A percentile compares a stretch with the other conserved stretches of the same genome.
These are phyloP conservation scores for Volucella inflata DNA, from an alignment of 2,888 invertebrate species.

Conservation along the genomic window DNA sequence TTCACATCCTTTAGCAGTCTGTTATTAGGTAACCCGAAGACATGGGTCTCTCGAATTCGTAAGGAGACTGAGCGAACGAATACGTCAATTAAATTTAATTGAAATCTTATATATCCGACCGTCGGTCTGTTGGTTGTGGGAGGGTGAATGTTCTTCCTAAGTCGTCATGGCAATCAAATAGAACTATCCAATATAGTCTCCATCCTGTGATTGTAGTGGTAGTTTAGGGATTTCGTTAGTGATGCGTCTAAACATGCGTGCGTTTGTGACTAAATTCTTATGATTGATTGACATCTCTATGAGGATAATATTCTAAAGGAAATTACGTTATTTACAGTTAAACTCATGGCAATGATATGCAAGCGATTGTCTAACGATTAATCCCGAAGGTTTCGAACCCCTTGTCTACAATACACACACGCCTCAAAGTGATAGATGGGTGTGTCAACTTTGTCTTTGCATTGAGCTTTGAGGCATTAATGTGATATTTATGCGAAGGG, in stretches of 20 bases:
- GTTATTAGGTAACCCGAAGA: constrained; percentile 32
- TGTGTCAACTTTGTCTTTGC: constrained; percentile 26
- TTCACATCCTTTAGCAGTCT: constrained; percentile 26
- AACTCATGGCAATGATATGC: constrained; percentile 10
- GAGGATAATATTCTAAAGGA: constrained; percentile 47
- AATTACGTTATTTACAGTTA: constrained; percentile 49
- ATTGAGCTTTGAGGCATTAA: constrained; percentile 45
- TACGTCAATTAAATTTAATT: constrained; percentile 69
- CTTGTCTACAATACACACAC: background rate
- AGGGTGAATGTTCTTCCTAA: background rate
- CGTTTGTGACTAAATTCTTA: background rate
- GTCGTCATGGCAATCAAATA: constrained; percentile 18
- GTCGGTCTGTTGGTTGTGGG: constrained; percentile 4
- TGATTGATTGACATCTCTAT: constrained; percentile 45
- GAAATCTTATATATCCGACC: constrained; percentile 60
- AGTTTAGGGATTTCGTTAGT: background rate
- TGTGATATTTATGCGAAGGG: constrained; percentile 53
- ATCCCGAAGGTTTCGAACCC: constrained; percentile 8
- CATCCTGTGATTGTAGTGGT: background rate
- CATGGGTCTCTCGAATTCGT: background rate
- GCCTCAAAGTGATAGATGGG: constrained; percentile 41
- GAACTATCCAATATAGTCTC: too few relatives aligned
- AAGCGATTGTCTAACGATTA: constrained; percentile 34
- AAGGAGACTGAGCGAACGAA: constrained; percentile 20
- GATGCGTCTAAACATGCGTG: background rate